Conservation (phyloP, 2,888 invertebrate species). For the Phyllotreta cruciferae region DNA sequence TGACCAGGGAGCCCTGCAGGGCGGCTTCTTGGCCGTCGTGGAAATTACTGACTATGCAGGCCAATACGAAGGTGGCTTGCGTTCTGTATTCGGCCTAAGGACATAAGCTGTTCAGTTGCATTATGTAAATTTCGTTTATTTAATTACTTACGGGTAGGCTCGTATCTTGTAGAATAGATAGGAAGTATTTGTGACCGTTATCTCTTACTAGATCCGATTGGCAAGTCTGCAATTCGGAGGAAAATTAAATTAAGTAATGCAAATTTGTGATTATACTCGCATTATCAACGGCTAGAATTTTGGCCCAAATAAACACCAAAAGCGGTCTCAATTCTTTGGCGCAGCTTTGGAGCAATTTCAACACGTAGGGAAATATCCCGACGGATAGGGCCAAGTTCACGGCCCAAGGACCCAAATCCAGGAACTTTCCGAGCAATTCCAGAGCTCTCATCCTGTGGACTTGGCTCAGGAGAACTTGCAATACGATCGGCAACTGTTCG, state of each 20-base stretch:
- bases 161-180: constrained; percentile 88
- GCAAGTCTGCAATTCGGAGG: constrained; percentile 74
- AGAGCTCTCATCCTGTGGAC: constrained; percentile 93
- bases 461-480: constrained; percentile 81
- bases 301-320: constrained; percentile 98
- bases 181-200: constrained; percentile 92
- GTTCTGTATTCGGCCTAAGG: constrained; percentile 82
- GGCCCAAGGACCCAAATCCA: constrained; percentile 96
- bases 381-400: constrained; percentile 95
- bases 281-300: constrained; percentile 95
- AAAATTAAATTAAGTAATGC: constrained; percentile 9
- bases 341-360: constrained; percentile 94
- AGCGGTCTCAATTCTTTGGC: constrained; percentile 91
- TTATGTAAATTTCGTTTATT: no score
- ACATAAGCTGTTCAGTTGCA: no score
- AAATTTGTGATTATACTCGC: constrained; percentile 64
- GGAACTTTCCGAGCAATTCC: constrained; percentile 89
- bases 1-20: constrained; percentile 86
- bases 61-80: constrained; percentile 92
- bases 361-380: constrained; percentile 98
- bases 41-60: constrained; percentile 91
- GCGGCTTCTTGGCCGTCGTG: constrained; percentile 90
- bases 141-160: constrained; percentile 81
- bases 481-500: constrained; percentile 95
- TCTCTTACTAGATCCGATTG: constrained; percentile 95